Evolutionary conservation across 2,113 vertebrate genomes (phyloP).

Genomic region (Chionis minor): DNA sequence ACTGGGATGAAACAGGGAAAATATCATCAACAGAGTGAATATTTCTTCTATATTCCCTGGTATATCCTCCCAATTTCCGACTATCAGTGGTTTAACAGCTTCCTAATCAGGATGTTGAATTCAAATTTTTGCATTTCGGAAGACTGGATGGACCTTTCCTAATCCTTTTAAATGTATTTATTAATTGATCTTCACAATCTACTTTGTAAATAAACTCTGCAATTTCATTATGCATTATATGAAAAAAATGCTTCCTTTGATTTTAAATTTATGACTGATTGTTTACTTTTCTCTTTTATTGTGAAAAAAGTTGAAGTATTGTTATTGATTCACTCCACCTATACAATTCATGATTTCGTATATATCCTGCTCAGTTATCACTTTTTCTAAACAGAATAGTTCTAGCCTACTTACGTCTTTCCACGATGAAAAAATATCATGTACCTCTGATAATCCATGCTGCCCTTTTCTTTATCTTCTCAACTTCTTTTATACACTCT

Average conservation of each 20-base stretch:
- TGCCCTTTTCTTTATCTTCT: background rate
- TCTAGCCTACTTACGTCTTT: background rate
- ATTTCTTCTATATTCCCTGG: background rate
- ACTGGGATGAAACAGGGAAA: background rate
- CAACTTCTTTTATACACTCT: background rate
- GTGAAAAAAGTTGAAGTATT: background rate
- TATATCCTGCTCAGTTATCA: background rate
- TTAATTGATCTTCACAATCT: background rate
- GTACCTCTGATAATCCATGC: background rate
- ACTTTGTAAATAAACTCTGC: background rate
- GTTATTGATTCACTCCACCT: background rate
- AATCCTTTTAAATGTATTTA: background rate
- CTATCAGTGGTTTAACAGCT: background rate
- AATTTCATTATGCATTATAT: background rate
- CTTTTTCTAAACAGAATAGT: background rate
- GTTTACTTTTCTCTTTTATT: background rate
- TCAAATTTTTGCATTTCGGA: background rate
- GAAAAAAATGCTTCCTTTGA: background rate
- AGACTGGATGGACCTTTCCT: background rate
- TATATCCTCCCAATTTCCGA: background rate
- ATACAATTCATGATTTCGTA: background rate
- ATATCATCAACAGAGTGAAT: background rate
- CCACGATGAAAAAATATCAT: background rate
- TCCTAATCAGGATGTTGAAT: background rate
- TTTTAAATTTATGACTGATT: background rate